Base-by-base conservation (phyloP, 2,888 invertebrate species). In the Acrobeloides nanus region DNA sequence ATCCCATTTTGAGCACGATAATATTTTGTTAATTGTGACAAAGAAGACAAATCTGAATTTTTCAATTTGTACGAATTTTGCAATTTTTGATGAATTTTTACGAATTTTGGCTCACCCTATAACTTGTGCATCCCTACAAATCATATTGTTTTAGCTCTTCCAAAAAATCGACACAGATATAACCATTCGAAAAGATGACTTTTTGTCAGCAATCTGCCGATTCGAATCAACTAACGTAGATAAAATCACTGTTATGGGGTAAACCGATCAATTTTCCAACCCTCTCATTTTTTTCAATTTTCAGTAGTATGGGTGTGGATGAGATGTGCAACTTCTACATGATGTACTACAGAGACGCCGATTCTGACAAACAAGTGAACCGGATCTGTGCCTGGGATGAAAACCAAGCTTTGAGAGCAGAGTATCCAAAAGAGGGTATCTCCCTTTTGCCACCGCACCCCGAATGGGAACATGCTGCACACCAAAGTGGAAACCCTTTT, bases 271-370 rank as follows among this genome's bases (percentile, higher is more conserved):
- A 17, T 2, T 2, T 17, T 46, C 18, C 17, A 31, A 23, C 8
- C n/a, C n/a, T n/a, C n/a, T n/a, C n/a, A n/a, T n/a, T n/a, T n/a
- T n/a, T n/a, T n/a, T n/a, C n/a, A n/a, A n/a, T 8, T 64, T 61
- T 26, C 45, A 77, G 78, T 17, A 62, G 68, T 40, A 77, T 76
- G 49, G 75, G 76, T 3, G 69, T 62, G 10, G 76, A 79, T 61
- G 79, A 79, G 64, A 80, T 79, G 79, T 79, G 79, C 64, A 80
- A 80, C 57, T 72, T 79, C 56, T 79, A 80, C 62, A 55, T 62
- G 54, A 78, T 79, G 78, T 79, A 76, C 62, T 78, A 77, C 63
- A 75, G 76, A 8, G 72, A 74, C 38, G 66, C 67, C 8, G 55
- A 62, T 18, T 48, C 60, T 40, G 39, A 68, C 61, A 75, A 55